Base-by-base conservation (phyloP, 2,797 vertebrate genomes). In the Channa striata region DNA sequence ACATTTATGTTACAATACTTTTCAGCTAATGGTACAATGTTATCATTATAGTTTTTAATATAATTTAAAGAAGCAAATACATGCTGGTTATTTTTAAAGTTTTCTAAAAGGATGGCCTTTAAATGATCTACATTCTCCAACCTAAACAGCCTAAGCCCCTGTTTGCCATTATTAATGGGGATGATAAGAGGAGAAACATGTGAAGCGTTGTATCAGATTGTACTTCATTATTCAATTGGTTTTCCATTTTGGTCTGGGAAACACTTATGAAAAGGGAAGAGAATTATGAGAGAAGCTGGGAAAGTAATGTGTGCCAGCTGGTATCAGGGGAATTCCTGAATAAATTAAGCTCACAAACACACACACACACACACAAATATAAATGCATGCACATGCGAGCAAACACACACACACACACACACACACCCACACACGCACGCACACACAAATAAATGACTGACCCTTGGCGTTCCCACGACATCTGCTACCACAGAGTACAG, bases 251-350 rank as follows among this genome's bases (percentile, higher is more conserved):
- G 66, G 74, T 80, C 76, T 85, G 69, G 82, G 84, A 89, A 88
- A 80, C 65, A 80, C 75, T 87, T 78, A 17, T 63, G 16, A 79
- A 80, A 69, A 51, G 57, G 56, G 54, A 78, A 77, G 51, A 78
- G 77, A 64, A 83, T 81, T 78, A 81, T 78, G 57, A 83, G 56
- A 74, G 74, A 68, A 72, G 69, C 84, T 89, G 84, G 84, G 70
- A 91, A 89, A 86, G 77, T 64, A 81, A 71, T 77, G 74, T 74
- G 77, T 87, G 77, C 78, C 83, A 87, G 72, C 64, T 80, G 56
- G 82, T 85, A 86, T 72, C 75, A 67, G 44, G 81, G 80, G 81
- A 92, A 91, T 86, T 88, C 77, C 77, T 57, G 68, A 78, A 86
- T 74, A 84, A 80, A 90, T 82, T 64, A 65, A 72, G 67, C 44